A percentile compares a stretch with the other conserved stretches of the same genome.
Evolutionary conservation across 2,888 invertebrate genomes (phyloP).

Genomic region (Aporophyla nigra): DNA sequence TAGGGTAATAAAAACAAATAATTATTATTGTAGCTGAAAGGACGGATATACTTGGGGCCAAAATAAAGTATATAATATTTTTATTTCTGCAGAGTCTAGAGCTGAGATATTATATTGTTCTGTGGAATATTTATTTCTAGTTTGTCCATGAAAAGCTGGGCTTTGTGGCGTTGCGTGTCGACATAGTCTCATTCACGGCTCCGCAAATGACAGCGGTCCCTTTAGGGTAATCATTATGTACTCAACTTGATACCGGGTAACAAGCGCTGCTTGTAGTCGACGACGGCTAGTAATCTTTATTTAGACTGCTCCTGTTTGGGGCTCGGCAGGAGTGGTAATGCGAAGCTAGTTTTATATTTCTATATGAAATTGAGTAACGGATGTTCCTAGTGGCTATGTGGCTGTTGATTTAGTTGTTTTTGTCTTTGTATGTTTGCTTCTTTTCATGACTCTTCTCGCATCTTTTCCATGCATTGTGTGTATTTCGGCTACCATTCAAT

Average conservation of each 20-base stretch:
- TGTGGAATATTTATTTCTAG: constrained; percentile 38
- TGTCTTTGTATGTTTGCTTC: constrained; percentile 6
- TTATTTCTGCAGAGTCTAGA: constrained; percentile 5
- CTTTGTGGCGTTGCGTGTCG: constrained; percentile 57
- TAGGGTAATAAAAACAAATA: constrained; percentile 29
- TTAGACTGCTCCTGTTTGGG: constrained; percentile 11
- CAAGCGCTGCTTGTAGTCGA: constrained; percentile 42
- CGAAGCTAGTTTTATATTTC: constrained; percentile 15
- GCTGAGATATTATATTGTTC: constrained; percentile 21
- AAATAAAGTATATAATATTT: constrained; percentile 21
- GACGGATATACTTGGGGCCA: constrained; percentile 5
- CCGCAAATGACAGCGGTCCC: constrained; percentile 58
- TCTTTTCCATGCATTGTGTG: constrained; percentile 3
- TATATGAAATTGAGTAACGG: neutral
- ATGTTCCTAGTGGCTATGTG: neutral
- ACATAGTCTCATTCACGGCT: constrained; percentile 54
- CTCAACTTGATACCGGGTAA: constrained; percentile 59
- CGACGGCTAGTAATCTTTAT: constrained; percentile 41
- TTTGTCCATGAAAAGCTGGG: constrained; percentile 33
- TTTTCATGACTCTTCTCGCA: constrained; percentile 5
- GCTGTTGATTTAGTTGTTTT: neutral
- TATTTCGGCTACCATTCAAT: constrained; percentile 34
- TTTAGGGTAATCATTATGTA: constrained; percentile 59
- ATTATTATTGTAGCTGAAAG: constrained; percentile 30
- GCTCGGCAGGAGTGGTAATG: constrained; percentile 4